These are phyloP conservation scores for Dolichotis patagonum DNA, from an alignment of 2,113 vertebrate species.

Conservation along the genomic window DNA sequence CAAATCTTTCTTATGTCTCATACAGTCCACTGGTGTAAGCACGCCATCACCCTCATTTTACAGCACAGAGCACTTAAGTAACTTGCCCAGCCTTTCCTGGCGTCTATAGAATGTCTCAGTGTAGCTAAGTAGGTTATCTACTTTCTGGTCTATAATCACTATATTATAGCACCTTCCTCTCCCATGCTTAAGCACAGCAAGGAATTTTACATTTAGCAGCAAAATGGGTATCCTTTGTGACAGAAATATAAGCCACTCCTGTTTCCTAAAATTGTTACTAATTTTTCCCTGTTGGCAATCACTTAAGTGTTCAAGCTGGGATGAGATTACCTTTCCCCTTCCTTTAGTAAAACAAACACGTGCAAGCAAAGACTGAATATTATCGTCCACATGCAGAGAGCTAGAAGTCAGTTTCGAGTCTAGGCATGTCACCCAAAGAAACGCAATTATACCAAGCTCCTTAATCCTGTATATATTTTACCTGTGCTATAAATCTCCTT, in stretches of 20 bases:
- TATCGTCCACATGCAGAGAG: background rate
- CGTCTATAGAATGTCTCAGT: background rate
- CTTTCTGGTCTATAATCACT: slow-evolving; percentile 4
- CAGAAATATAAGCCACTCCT: background rate
- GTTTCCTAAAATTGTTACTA: background rate
- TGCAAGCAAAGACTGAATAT: background rate
- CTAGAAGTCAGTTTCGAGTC: background rate
- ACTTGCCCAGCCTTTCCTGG: background rate
- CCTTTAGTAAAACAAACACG: background rate
- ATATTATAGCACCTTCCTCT: background rate
- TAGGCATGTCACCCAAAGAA: slow-evolving; percentile 22
- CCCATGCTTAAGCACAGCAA: slow-evolving; percentile 17
- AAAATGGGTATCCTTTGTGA: background rate
- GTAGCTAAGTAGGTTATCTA: background rate
- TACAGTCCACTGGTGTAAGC: background rate
- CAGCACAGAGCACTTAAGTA: background rate
- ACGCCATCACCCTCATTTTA: background rate
- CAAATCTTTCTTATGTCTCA: background rate
- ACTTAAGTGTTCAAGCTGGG: background rate
- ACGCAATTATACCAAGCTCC: slow-evolving; percentile 49
- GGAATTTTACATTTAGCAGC: background rate
- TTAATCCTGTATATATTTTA: slow-evolving; percentile 46
- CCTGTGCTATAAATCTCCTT: slow-evolving; percentile 55
- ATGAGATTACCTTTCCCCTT: background rate
- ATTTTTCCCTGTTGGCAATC: background rate